Base-by-base conservation (phyloP, 1,140 invertebrate species). In the Lysiphlebus fabarum region DNA sequence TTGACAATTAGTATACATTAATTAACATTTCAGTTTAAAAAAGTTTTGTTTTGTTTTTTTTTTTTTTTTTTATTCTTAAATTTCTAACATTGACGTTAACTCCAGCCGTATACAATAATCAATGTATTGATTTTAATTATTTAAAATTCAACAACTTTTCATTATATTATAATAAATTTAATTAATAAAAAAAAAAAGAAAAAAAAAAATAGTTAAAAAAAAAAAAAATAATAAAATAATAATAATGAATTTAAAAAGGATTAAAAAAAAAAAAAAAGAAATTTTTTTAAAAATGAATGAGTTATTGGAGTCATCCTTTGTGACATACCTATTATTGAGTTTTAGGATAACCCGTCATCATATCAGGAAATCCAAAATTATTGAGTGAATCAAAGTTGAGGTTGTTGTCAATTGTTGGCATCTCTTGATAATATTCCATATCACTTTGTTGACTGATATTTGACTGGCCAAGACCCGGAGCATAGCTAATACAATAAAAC, bases 401-500 rank as follows among this genome's bases (percentile, higher is more conserved):
- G 67, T 77, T 78, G 56, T 80, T 77, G 37, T 80, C 78, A 53
- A 80, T 77, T 38, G 72, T 53, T 26, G 73, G 63, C 47, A 79
- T 66, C 38, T 79, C 78, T 49, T 63, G 54, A 11, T 40, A 8
- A 37, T 79, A 80, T 67, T 79, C 77, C 75, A 78, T 70, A 48
- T 79, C 77, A 60, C 68, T 76, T 60, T 67, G 63, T 56, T 70
- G 70, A 54, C 74, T 74, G 44, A 73, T 67, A 59, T 67, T 67
- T 54, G 76, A 74, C 58, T 79, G 76, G 69, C 75, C 69, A 67
- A 73, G 73, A 69, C 77, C 78, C 65, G 76, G 74, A 75, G 76
- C 75, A 65, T 78, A 79, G 68, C 77, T 79, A 74, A 61, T 65
- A 78, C 67, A 79, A 64, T 65, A 75, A 79, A 77, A 74, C 76